Percentiles rank a stretch among this genome's conserved stretches.
Evolutionary conservation across 35 echinoderm and acorn worm genomes (phyloP).

Genomic region (Anneissia japonica): DNA sequence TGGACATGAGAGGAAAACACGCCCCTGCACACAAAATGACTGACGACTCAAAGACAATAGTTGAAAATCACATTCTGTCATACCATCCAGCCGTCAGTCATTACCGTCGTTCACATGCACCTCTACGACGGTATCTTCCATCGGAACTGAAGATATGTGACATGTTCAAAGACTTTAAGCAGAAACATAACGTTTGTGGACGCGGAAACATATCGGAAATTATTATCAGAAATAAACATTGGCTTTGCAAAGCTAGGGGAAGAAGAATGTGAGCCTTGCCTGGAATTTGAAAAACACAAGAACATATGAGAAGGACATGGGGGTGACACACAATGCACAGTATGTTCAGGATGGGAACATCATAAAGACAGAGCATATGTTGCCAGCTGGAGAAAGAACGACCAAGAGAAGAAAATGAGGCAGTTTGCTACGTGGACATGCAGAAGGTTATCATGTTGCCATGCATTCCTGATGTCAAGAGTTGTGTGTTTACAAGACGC

Average conservation of each 20-base stretch:
- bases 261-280: neutral
- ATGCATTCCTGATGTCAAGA: slow-evolving; percentile 14
- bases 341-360: neutral
- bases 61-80: slow-evolving; percentile 11
- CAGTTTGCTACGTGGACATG: neutral
- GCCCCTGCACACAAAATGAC: slow-evolving; percentile 1
- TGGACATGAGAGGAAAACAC: neutral
- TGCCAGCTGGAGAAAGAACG: neutral
- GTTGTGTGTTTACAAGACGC: slow-evolving; percentile 4
- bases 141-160: neutral
- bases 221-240: slow-evolving; percentile 5
- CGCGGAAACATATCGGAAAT: slow-evolving; percentile 2
- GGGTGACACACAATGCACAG: neutral
- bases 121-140: slow-evolving; percentile 10
- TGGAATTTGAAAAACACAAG: neutral
- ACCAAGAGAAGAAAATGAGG: neutral
- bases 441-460: slow-evolving; percentile 28
- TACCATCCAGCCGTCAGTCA: slow-evolving; percentile 3
- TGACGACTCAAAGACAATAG: neutral
- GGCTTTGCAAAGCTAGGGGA: neutral
- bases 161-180: slow-evolving; percentile 23
- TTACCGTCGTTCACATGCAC: slow-evolving; percentile 8
- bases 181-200: slow-evolving; percentile 19
- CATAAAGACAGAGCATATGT: neutral
- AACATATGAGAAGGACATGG: neutral